Percentiles rank a stretch among this genome's conserved stretches.
These are phyloP conservation scores for Menura novaehollandiae DNA, from an alignment of 2,113 vertebrate genomes.

Conservation along the genomic window DNA sequence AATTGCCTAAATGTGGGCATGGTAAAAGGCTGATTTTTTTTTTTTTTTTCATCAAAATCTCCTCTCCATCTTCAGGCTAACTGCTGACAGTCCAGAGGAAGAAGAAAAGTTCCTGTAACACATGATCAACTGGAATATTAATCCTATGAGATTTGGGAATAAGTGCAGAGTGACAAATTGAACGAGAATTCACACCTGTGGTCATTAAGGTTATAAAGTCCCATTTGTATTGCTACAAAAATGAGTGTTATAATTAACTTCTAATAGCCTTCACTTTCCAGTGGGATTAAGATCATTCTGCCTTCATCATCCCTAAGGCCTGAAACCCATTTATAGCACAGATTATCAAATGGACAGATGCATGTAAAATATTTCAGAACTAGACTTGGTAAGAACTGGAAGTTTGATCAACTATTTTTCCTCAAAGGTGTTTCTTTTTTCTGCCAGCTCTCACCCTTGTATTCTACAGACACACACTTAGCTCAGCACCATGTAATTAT, in stretches of 20 bases:
- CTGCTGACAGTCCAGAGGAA: neutral
- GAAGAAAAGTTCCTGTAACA: neutral
- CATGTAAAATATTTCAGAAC: neutral
- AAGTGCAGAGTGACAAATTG: constrained; percentile 17
- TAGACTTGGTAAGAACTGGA: neutral
- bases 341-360: neutral
- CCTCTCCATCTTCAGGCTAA: neutral
- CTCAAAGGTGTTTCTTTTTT: neutral
- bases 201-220: constrained; percentile 38
- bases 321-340: constrained; percentile 23
- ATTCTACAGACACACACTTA: neutral
- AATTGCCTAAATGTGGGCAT: neutral
- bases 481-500: neutral
- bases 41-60: neutral
- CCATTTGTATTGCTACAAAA: constrained; percentile 17
- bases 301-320: neutral
- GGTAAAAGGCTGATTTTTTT: neutral
- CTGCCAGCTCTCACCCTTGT: neutral
- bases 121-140: neutral
- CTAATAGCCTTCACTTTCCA: constrained; percentile 47
- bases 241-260: constrained; percentile 47
- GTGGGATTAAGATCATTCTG: constrained; percentile 16
- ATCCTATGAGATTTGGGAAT: neutral
- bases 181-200: constrained; percentile 8
- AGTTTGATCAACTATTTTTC: neutral